Evolutionary conservation across 2,113 vertebrate genomes (phyloP), one percentile per base, ranked within the genome.

Genomic region (Formicarius rufipectus): DNA sequence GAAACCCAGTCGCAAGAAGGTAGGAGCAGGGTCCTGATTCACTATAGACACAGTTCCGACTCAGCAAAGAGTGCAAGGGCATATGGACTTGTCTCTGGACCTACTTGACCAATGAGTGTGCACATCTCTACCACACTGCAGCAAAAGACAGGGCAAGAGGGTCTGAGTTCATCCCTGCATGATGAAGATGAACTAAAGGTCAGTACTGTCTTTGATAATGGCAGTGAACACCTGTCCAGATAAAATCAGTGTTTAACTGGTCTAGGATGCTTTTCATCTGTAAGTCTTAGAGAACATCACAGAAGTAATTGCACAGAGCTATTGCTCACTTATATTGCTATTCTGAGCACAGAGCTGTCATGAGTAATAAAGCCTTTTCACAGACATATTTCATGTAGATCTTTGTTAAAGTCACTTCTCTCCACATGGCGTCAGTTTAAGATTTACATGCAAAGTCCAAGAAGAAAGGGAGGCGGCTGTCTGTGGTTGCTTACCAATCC

Each of bases 71-170:
- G 50, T 17, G n/a, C 53, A 69, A 44, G 23, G 17, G 17, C 28
- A 27, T 0, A 2, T 37, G 64, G 37, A 52, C 3, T 18, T 74
- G 33, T 44, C 67, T 77, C 67, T 31, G 72, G 37, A 80, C 20
- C 31, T 58, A 3, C 18, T 69, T 1, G 6, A 7, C 25, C 10
- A 10, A 0, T 16, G n/a, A 67, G 35, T 0, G 0, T 37, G 37
- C 42, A 64, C 19, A 39, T 44, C 14, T 80, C 56, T 62, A 49
- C 18, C 33, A 33, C 39, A 8, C 31, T 27, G 58, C 39, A 60
- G 68, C n/a, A 80, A 59, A 88, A 95, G 27, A 40, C 20, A 40
- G 18, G 56, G 37, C 24, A 64, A 52, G 68, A 76, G 39, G 19
- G 23, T 59, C 40, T 30, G 10, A 24, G 47, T 55, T 59, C 40